A percentile compares a stretch with the other conserved stretches of the same genome.
These are phyloP conservation scores for Hoplodrina ambigua DNA, from an alignment of 2,888 invertebrate species.

Conservation along the genomic window DNA sequence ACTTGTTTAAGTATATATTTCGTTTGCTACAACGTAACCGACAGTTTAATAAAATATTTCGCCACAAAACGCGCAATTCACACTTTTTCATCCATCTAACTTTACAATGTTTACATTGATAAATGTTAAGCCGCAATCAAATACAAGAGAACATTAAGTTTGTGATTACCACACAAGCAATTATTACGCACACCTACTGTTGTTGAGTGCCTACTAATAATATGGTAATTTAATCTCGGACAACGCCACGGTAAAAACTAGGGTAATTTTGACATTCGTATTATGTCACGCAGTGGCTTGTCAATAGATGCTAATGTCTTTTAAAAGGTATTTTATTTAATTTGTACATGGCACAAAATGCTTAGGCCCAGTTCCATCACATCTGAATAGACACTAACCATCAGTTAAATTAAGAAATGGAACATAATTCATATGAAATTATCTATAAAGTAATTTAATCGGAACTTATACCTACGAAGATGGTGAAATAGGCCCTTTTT, in stretches of 20 bases:
- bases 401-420: too few species aligned
- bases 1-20: slow-evolving; percentile 2
- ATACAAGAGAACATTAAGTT: slow-evolving; percentile 36
- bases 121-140: slow-evolving; percentile 31
- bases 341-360: background rate
- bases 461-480: too few species aligned
- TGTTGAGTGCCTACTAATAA: slow-evolving; percentile 23
- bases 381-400: too few species aligned
- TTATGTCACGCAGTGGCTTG: slow-evolving; percentile 53
- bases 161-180: slow-evolving; percentile 55
- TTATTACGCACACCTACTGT: slow-evolving; percentile 40
- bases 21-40: slow-evolving; percentile 11
- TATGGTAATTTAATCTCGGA: slow-evolving; percentile 48
- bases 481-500: too few species aligned
- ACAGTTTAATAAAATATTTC: slow-evolving; percentile 30
- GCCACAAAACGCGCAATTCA: slow-evolving; percentile 2
- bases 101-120: slow-evolving; percentile 13
- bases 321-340: slow-evolving; percentile 13
- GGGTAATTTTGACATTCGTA: slow-evolving; percentile 58
- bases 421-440: too few species aligned
- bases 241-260: slow-evolving; percentile 38
- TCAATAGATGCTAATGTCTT: slow-evolving; percentile 43
- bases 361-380: background rate
- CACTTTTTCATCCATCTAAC: slow-evolving; percentile 10
- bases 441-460: too few species aligned